phyloP scores from a whole-genome alignment of 2,888 invertebrate species.

The Odontocolon sp. region DNA sequence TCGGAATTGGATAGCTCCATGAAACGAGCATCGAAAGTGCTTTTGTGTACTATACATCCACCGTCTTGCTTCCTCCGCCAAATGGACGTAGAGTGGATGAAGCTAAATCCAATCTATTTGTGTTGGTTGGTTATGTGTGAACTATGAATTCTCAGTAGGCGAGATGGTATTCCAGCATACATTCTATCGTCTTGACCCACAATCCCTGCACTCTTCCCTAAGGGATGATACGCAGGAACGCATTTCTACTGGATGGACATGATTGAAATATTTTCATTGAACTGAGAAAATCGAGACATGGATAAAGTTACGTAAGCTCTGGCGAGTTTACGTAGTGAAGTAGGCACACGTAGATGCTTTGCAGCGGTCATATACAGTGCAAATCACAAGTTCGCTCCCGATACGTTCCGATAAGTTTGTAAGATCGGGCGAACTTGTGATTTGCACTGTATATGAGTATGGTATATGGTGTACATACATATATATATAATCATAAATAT shows the following conservation, averaged over 20 bases:
- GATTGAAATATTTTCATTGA: slow-evolving; percentile 2
- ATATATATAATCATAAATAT: no score
- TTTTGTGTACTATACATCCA: not conserved
- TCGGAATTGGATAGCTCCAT: slow-evolving; percentile 24
- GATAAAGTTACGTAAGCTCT: not conserved
- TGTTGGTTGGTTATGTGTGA: not conserved
- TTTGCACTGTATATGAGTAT: no score
- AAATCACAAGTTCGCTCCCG: no score
- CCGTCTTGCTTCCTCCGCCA: not conserved
- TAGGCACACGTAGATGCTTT: not conserved
- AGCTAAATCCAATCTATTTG: not conserved
- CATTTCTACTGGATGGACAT: not conserved
- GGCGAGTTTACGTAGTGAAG: not conserved
- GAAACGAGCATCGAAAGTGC: slow-evolving; percentile 2
- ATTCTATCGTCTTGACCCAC: not conserved
- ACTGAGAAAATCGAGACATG: not conserved
- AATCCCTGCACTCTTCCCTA: no score
- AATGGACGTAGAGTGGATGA: not conserved
- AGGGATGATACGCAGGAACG: slow-evolving; percentile 4
- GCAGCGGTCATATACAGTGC: not conserved
- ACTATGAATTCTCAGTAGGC: not conserved
- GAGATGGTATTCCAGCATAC: not conserved
- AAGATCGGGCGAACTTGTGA: no score
- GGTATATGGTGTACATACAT: no score
- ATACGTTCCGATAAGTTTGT: no score